phyloP scores from a whole-genome alignment of 1,140 invertebrate genomes.

The Cardiocondyla obscurior region DNA sequence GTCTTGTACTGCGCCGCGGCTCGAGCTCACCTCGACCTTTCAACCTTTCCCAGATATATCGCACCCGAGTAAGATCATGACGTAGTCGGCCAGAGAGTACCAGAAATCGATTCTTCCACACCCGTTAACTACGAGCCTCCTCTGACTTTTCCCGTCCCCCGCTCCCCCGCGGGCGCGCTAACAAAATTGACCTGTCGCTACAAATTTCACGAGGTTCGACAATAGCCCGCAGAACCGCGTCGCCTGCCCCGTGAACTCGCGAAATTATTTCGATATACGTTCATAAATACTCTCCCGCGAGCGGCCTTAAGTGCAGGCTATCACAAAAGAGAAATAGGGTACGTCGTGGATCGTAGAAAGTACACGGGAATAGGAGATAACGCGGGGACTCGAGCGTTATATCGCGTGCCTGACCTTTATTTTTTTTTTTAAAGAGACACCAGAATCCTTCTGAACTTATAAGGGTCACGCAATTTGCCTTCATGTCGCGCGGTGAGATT shows the following conservation, averaged over 20 bases:
- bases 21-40: constrained; percentile 9
- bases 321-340: background rate
- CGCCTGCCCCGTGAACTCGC: constrained; percentile 19
- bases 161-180: background rate
- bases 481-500: background rate
- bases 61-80: constrained; percentile 48
- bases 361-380: background rate
- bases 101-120: constrained; percentile 42
- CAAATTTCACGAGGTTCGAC: constrained; percentile 42
- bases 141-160: background rate
- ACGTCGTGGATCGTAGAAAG: background rate
- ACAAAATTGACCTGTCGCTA: constrained; percentile 43
- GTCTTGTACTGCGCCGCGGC: constrained; percentile 42
- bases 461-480: background rate
- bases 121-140: constrained; percentile 1
- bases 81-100: constrained; percentile 15
- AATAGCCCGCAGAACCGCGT: background rate
- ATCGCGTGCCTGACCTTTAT: background rate
- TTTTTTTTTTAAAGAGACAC: background rate
- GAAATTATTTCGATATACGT: constrained; percentile 48
- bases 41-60: constrained; percentile 62
- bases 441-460: background rate
- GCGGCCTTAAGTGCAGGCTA: constrained; percentile 6
- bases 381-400: background rate
- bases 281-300: constrained; percentile 20